Percentiles rank a stretch among this genome's conserved stretches.
phyloP scores from a whole-genome alignment of 2,113 vertebrate species.

The Origma solitaria region DNA sequence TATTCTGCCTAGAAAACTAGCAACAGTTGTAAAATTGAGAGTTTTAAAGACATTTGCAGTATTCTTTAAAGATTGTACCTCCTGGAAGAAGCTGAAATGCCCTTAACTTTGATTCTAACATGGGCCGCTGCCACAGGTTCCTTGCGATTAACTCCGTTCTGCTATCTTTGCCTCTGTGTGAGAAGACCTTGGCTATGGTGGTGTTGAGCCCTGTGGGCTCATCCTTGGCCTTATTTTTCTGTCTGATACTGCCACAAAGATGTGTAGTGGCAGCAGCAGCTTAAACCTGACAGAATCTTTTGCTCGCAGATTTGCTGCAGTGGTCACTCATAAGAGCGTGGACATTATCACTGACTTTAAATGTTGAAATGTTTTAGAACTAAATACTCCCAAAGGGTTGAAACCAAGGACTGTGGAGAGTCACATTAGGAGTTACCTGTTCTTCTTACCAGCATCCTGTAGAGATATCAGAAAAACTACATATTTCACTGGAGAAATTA shows the following conservation, averaged over 20 bases:
- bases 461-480: not conserved
- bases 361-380: not conserved
- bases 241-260: not conserved
- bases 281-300: not conserved
- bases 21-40: not conserved
- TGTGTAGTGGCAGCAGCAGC: not conserved
- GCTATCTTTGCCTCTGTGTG: not conserved
- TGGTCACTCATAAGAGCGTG: rapidly evolving
- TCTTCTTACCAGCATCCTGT: not conserved
- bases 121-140: not conserved
- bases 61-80: not conserved
- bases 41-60: not conserved
- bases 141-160: not conserved
- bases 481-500: not conserved
- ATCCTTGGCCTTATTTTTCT: not conserved
- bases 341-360: not conserved
- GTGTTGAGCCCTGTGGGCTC: not conserved
- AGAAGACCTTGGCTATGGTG: not conserved
- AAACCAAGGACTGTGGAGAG: not conserved
- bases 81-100: not conserved
- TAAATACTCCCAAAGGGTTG: not conserved
- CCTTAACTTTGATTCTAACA: not conserved
- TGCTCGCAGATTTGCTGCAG: not conserved
- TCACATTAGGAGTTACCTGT: not conserved
- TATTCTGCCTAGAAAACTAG: not conserved